Conservation (phyloP, 2,797 vertebrate species). For the Halcyon badia region DNA sequence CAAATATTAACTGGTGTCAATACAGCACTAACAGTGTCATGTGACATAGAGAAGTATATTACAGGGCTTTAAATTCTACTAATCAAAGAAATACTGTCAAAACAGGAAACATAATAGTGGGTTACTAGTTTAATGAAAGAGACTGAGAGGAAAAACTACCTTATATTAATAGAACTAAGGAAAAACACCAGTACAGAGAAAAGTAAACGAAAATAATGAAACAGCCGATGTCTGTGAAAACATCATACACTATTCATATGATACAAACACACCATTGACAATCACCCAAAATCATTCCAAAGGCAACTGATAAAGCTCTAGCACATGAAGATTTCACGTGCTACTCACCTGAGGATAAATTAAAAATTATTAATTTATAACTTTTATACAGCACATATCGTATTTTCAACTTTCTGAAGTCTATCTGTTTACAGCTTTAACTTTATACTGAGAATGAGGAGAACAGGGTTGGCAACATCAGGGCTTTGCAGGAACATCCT, state of each 20-base stretch:
- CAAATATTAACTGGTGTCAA: neutral
- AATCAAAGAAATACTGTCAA: neutral
- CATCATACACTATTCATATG: neutral
- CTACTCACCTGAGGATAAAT: neutral
- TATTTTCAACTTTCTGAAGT: neutral
- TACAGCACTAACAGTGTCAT: neutral
- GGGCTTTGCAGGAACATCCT: neutral
- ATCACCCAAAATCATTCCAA: neutral
- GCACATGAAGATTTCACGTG: neutral
- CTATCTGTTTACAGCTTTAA: neutral
- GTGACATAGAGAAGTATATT: neutral
- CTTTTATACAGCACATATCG: neutral
- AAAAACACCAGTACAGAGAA: neutral
- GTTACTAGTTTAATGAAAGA: neutral
- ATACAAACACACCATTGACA: neutral
- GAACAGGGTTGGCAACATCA: neutral
- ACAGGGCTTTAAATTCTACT: neutral
- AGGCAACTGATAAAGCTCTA: neutral
- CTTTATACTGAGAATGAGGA: neutral
- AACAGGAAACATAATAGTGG: neutral
- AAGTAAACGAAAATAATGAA: neutral
- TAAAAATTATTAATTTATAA: neutral
- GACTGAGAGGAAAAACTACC: neutral
- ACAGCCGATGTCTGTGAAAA: neutral
- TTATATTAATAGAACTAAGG: neutral